Conservation (phyloP, 1,140 invertebrate genomes). For the honey bee (Apis mellifera) region Amel_HAv3.1 CM009943.2:7651501-7652000, state of each 20-base stretch:
- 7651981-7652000: not conserved
- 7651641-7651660: not conserved
- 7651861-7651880: not conserved
- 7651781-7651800: conserved; percentile 15
- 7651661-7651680: conserved; percentile 8
- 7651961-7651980: conserved; percentile 21
- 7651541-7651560: not conserved
- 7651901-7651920: conserved; percentile 2
- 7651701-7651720: not conserved
- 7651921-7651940: not conserved
- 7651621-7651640: not conserved
- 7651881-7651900: not conserved
- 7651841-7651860: conserved; percentile 7
- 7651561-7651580: not conserved
- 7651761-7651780: not conserved
- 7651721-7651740: too few relatives aligned
- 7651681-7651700: too few relatives aligned
- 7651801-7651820: conserved; percentile 23
- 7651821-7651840: not conserved
- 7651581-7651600: not conserved
- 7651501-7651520: too few relatives aligned
- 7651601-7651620: not conserved
- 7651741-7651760: not conserved
- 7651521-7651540: too few relatives aligned
- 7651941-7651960: not conserved